These are phyloP conservation scores for Xenopus borealis DNA, from an alignment of 2,113 vertebrate genomes.

Conservation along the genomic window DNA sequence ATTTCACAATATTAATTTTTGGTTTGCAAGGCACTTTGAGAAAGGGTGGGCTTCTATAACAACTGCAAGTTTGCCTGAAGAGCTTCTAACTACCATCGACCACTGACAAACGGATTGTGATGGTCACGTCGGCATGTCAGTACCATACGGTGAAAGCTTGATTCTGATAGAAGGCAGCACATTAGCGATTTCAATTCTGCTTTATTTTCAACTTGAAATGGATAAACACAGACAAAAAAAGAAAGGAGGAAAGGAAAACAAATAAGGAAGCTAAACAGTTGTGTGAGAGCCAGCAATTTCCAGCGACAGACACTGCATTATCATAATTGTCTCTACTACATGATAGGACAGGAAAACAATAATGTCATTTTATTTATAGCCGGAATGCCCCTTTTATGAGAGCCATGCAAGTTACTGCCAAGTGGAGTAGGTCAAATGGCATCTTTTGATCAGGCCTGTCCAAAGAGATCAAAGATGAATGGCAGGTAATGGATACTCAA, in stretches of 20 bases:
- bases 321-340: conserved; percentile 99
- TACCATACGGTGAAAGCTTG: conserved; percentile 60
- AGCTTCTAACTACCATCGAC: conserved; percentile 55
- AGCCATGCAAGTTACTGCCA: conserved; percentile 90
- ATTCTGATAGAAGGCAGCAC: conserved; percentile 68
- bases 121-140: conserved; percentile 68
- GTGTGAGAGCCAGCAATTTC: conserved; percentile 81
- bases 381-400: conserved; percentile 91
- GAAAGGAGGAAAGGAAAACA: conserved; percentile 53
- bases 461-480: conserved; percentile 98
- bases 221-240: conserved; percentile 67
- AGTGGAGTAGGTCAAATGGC: conserved; percentile 93
- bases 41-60: conserved; percentile 54
- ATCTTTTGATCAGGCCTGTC: conserved; percentile 99
- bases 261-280: conserved; percentile 84
- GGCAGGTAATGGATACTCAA: conserved; percentile 97
- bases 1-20: conserved; percentile 30
- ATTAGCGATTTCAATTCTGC: conserved; percentile 80
- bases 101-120: conserved; percentile 59
- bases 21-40: conserved; percentile 45
- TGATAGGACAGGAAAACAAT: conserved; percentile 99
- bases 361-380: conserved; percentile 99
- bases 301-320: conserved; percentile 92
- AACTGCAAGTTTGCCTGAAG: conserved; percentile 48
- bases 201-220: conserved; percentile 83